Conservation (phyloP, 1,140 invertebrate genomes). For the Bilobella aurantiaca region DNA sequence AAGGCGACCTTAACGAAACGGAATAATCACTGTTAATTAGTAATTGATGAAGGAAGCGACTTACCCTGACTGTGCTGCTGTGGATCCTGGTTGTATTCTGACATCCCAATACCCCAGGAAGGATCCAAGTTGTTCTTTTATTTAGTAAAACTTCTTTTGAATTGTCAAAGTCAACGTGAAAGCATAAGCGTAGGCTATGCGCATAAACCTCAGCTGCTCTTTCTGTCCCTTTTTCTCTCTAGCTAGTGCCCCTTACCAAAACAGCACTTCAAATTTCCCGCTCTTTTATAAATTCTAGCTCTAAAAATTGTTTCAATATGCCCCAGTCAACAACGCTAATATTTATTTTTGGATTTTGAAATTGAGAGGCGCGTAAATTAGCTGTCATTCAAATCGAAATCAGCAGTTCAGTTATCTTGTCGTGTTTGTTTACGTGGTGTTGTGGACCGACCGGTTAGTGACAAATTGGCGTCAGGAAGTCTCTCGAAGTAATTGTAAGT, state of each 20-base stretch:
- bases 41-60: neutral
- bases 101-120: neutral
- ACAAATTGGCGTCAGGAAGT: too few relatives aligned
- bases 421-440: too few relatives aligned
- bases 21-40: neutral
- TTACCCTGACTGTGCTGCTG: neutral
- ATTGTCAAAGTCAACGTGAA: neutral
- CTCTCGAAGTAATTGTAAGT: too few relatives aligned
- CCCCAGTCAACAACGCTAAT: too few relatives aligned
- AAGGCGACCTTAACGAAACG: neutral
- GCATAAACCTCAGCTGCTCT: too few relatives aligned
- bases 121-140: neutral
- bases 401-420: too few relatives aligned
- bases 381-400: too few relatives aligned
- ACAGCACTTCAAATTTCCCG: neutral
- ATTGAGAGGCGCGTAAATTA: too few relatives aligned
- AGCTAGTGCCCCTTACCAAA: neutral
- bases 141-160: conserved; percentile 2
- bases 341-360: too few relatives aligned
- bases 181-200: neutral
- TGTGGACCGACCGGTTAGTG: too few relatives aligned
- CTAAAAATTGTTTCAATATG: neutral
- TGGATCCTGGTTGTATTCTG: neutral
- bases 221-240: neutral
- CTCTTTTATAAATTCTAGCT: neutral